A percentile compares a stretch with the other conserved stretches of the same genome.
These are phyloP conservation scores for Apis dorsata DNA, from an alignment of 1,140 invertebrate species.

Conservation along the genomic window DNA sequence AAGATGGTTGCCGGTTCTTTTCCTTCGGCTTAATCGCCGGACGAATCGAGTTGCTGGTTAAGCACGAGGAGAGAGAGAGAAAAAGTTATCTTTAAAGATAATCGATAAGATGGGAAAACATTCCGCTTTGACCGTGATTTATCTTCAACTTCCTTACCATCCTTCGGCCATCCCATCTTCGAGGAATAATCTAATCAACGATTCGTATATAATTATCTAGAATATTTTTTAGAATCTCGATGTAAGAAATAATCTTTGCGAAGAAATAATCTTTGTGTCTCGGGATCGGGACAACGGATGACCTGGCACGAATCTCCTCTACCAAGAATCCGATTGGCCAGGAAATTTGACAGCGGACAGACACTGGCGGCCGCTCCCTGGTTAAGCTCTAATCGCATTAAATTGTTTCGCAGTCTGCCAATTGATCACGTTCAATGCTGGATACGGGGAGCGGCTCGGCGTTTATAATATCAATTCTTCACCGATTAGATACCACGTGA, in stretches of 20 bases:
- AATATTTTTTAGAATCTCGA: background rate
- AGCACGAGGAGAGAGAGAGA: slow-evolving; percentile 27
- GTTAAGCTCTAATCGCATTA: slow-evolving; percentile 56
- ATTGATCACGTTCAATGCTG: slow-evolving; percentile 32
- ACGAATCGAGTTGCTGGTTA: slow-evolving; percentile 43
- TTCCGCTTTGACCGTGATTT: slow-evolving; percentile 26
- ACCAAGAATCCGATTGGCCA: background rate
- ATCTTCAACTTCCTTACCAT: background rate
- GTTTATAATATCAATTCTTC: slow-evolving; percentile 3
- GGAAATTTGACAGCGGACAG: slow-evolving; percentile 57
- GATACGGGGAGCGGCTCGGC: background rate
- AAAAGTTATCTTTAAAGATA: slow-evolving; percentile 45
- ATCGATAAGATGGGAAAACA: slow-evolving; percentile 53
- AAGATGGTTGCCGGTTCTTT: slow-evolving; percentile 17
- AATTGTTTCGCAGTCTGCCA: slow-evolving; percentile 54
- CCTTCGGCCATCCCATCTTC: background rate
- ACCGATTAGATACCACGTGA: slow-evolving; percentile 34
- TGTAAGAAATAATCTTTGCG: background rate
- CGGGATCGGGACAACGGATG: background rate
- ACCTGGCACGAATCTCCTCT: background rate
- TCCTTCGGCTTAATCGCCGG: slow-evolving; percentile 36
- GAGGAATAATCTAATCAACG: background rate
- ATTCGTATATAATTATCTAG: background rate
- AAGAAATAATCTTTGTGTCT: background rate
- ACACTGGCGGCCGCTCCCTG: slow-evolving; percentile 44